Conservation (phyloP, 2,888 invertebrate species). For the Pantelozetes paolii region DNA sequence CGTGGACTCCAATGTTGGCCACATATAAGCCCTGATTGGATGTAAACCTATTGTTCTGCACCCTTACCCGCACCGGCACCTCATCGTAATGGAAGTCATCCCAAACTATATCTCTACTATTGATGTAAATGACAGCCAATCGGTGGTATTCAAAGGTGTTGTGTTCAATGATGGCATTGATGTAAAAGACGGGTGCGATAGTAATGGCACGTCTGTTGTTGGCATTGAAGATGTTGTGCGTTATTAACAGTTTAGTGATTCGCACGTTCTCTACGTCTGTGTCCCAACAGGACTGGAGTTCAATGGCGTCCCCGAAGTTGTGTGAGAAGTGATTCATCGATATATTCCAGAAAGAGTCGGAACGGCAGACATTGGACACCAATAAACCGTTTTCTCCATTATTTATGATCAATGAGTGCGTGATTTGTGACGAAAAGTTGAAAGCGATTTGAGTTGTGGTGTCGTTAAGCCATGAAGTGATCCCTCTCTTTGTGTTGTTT, state of each 20-base stretch:
- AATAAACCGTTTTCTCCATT: conserved; percentile 83
- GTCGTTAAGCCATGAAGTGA: conserved; percentile 87
- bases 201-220: conserved; percentile 68
- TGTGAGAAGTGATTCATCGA: conserved; percentile 82
- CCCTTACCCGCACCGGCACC: conserved; percentile 64
- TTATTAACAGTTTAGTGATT: conserved; percentile 65
- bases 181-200: conserved; percentile 74
- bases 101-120: conserved; percentile 61
- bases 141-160: conserved; percentile 79
- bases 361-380: conserved; percentile 87
- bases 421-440: conserved; percentile 72
- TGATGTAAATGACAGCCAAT: conserved; percentile 76
- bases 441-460: conserved; percentile 69
- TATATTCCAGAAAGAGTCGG: conserved; percentile 65
- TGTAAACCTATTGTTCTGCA: conserved; percentile 83
- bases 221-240: conserved; percentile 75
- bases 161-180: conserved; percentile 72
- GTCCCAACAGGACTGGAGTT: conserved; percentile 77
- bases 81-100: conserved; percentile 61
- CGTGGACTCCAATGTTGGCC: conserved; percentile 77
- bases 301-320: conserved; percentile 71
- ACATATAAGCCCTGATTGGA: conserved; percentile 84
- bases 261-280: conserved; percentile 36
- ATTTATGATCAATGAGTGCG: conserved; percentile 77
- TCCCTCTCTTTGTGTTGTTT: conserved; percentile 80